Base-by-base conservation (phyloP, 1,140 invertebrate genomes). In the Drosophila littoralis region DNA sequence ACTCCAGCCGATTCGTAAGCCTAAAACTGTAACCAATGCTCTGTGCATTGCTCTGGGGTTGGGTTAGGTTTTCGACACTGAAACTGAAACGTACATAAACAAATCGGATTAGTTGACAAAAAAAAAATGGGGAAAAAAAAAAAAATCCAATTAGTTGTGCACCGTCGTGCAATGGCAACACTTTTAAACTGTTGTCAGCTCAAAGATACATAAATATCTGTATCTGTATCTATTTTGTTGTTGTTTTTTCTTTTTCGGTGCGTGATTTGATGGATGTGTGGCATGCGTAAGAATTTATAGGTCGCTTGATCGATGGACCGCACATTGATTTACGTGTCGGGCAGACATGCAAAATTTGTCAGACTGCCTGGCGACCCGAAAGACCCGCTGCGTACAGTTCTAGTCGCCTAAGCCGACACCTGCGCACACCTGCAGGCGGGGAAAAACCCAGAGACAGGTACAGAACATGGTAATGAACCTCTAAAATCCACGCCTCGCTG, bases 91-190 rank as follows among this genome's bases (percentile, higher is more conserved):
- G 48, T 22, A 73, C 79, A 85, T 82, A 75, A 82, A 70, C 82
- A 85, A 85, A 85, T 85, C 82, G 82, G 82, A 85, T 85, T 85
- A 85, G 83, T 88, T 82, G 83, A 85, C 83, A 75, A 81, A 3
- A 6, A 15, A 22, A n/a, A 28, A 51, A n/a, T 7, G 45, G 40
- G 28, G 17, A 55, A 55, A 80, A 81, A 1, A 42, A 60, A 33
- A 65, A 69, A 85, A 85, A 85, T 88, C 83, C 82, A 85, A 85
- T 85, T 85, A 85, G 82, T 70, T 76, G 66, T 82, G 75, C 71
- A 46, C 45, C 59, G 48, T 38, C 65, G 61, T 54, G 70, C 70
- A 73, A 73, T 68, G 50, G 70, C 59, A 63, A 69, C 75, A 42
- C 55, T 72, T 76, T 79, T 73, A 69, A 81, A 60, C 79, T 59